Evolutionary conservation across 2,888 invertebrate species (phyloP).

Genomic region (Pteria penguin): DNA sequence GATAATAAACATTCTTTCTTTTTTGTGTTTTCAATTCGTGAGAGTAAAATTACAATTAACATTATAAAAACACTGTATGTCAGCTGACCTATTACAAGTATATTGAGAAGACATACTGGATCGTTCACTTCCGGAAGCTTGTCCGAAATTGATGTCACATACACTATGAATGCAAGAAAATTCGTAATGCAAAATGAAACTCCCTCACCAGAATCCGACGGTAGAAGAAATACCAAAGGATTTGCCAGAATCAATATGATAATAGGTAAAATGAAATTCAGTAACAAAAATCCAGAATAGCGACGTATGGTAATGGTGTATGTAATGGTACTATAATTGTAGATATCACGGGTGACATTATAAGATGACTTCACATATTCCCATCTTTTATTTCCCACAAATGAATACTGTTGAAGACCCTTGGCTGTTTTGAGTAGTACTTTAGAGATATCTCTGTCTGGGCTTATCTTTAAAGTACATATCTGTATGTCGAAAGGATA

Average conservation of each 20-base stretch:
- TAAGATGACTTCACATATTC: background rate
- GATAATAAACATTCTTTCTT: no score
- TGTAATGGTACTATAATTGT: background rate
- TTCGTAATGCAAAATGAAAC: background rate
- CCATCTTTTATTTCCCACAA: background rate
- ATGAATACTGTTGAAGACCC: background rate
- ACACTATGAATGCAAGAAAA: conserved; percentile 7
- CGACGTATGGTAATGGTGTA: background rate
- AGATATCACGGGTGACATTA: background rate
- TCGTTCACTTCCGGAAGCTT: background rate
- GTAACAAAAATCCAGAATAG: background rate
- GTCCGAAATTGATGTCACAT: background rate
- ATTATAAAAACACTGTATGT: conserved; percentile 3
- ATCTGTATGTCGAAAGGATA: conserved; percentile 6
- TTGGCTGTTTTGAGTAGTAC: background rate
- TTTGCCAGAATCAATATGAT: background rate
- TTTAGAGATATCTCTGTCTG: background rate
- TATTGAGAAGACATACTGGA: background rate
- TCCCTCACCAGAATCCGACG: conserved; percentile 2
- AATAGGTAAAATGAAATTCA: conserved; percentile 6
- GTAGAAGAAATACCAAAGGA: conserved; percentile 1
- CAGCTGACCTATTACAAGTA: background rate
- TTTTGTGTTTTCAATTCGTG: no score
- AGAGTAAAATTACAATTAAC: background rate
- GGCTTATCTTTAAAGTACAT: background rate